Evolutionary conservation across 2,888 invertebrate genomes (phyloP).

Genomic region (Silvanus unidentatus): DNA sequence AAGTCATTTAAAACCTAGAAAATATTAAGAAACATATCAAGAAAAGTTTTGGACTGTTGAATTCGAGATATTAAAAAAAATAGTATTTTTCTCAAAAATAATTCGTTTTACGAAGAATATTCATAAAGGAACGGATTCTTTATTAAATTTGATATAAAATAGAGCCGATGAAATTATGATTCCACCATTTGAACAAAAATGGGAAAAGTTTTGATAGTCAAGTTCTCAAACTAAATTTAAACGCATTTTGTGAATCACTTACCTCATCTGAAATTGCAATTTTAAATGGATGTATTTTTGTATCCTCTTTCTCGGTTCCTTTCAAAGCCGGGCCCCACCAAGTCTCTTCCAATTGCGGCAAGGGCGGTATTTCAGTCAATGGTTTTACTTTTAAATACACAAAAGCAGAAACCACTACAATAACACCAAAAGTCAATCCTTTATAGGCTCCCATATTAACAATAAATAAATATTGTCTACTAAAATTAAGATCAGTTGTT

Average conservation of each 20-base stretch:
- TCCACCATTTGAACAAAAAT: too few species aligned
- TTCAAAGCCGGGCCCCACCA: constrained; percentile 54
- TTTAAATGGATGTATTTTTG: constrained; percentile 51
- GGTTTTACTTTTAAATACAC: not conserved
- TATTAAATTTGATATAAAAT: not conserved
- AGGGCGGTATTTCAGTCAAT: constrained; percentile 4
- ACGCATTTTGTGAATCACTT: too few species aligned
- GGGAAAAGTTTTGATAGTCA: too few species aligned
- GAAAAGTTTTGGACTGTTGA: not conserved
- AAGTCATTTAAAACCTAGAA: constrained; percentile 54
- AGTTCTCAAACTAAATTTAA: too few species aligned
- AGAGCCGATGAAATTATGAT: too few species aligned
- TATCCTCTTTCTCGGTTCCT: constrained; percentile 45
- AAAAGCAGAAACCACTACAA: not conserved
- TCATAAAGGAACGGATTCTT: constrained; percentile 3
- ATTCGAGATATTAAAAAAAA: not conserved
- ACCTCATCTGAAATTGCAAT: constrained; percentile 57
- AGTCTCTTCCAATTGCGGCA: constrained; percentile 33
- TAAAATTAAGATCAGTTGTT: too few species aligned
- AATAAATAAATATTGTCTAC: too few species aligned
- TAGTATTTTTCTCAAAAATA: too few species aligned
- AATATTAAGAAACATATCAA: too few species aligned
- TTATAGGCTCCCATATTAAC: too few species aligned
- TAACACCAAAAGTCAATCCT: not conserved
- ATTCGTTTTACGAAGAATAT: constrained; percentile 2